Evolutionary conservation across 1,140 invertebrate species (phyloP).

Genomic region (Nomia melanderi): DNA sequence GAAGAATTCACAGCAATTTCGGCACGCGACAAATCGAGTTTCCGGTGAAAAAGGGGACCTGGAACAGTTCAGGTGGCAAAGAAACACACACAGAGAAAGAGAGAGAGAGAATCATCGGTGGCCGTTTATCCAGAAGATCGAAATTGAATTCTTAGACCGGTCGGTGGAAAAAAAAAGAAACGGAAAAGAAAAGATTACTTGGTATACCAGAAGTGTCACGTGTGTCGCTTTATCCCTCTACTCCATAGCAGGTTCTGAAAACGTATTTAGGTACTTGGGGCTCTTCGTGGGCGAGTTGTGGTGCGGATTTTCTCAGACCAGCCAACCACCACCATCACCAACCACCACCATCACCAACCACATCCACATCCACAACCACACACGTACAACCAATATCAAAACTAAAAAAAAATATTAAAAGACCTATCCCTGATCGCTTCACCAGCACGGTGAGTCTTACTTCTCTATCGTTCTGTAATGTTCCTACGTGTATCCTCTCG

Average conservation of each 20-base stretch:
- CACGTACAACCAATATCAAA: slow-evolving; percentile 65
- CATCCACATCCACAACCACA: slow-evolving; percentile 69
- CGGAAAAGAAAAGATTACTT: slow-evolving; percentile 15
- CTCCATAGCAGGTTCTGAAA: slow-evolving; percentile 70
- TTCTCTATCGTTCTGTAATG: slow-evolving; percentile 72
- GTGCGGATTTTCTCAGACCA: slow-evolving; percentile 70
- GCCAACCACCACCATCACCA: slow-evolving; percentile 64
- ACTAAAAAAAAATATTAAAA: slow-evolving; percentile 21
- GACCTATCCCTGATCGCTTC: slow-evolving; percentile 74
- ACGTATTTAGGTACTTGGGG: slow-evolving; percentile 63
- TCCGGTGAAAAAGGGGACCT: neutral
- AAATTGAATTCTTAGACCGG: slow-evolving; percentile 25
- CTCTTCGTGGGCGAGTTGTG: slow-evolving; percentile 63
- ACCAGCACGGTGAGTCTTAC: slow-evolving; percentile 78
- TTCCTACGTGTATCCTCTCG: slow-evolving; percentile 47
- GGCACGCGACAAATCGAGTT: slow-evolving; percentile 6
- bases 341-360: slow-evolving; percentile 65
- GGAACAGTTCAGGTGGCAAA: no score
- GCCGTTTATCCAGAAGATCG: slow-evolving; percentile 9
- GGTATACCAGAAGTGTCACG: slow-evolving; percentile 48
- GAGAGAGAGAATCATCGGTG: neutral
- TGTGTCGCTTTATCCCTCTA: slow-evolving; percentile 64
- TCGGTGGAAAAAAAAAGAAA: neutral
- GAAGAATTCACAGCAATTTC: neutral
- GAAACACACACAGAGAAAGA: no score